Conservation (phyloP, 2,797 vertebrate species). For the Anguilla obscura region DNA sequence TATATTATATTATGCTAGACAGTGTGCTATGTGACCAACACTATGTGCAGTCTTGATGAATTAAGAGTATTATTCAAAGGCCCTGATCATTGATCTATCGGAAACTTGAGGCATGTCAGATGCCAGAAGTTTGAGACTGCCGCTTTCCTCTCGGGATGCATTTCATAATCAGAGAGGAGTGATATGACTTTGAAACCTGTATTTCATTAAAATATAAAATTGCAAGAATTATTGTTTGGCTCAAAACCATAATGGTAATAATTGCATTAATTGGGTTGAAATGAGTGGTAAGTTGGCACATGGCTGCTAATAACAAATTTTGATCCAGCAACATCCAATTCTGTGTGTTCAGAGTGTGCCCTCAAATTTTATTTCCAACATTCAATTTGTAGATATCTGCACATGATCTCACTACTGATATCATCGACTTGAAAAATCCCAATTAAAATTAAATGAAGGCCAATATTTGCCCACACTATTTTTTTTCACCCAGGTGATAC, state of each 20-base stretch:
- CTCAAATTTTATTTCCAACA: neutral
- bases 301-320: neutral
- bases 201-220: neutral
- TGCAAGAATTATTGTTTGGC: neutral
- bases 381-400: neutral
- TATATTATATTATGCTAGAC: neutral
- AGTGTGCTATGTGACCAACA: neutral
- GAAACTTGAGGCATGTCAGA: conserved; percentile 6
- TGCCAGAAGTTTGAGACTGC: neutral
- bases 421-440: neutral
- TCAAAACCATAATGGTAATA: neutral
- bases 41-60: neutral
- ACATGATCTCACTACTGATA: neutral
- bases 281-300: neutral
- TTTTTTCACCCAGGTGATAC: neutral
- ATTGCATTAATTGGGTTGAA: neutral
- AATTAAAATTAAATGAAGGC: neutral
- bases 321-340: neutral
- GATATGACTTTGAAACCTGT: neutral
- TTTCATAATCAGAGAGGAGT: neutral
- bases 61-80: conserved; percentile 2
- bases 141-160: neutral
- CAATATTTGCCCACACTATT: neutral
- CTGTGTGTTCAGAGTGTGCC: neutral
- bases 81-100: conserved; percentile 7